Evolutionary conservation across 1,140 invertebrate species (phyloP), one percentile per base, ranked within the genome.

Genomic region (Vollenhovia emeryi): DNA sequence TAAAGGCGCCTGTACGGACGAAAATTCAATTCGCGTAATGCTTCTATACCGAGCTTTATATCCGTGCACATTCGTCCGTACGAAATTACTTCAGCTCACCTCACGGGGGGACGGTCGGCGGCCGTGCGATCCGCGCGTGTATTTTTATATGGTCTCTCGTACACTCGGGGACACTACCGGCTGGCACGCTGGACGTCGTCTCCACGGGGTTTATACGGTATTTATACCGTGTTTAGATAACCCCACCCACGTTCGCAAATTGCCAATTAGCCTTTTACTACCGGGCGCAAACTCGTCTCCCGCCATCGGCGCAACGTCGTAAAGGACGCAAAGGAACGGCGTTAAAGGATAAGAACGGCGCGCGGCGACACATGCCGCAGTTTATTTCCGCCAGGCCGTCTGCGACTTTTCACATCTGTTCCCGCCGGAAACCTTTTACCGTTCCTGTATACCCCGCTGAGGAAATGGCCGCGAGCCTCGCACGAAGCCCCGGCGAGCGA

Each of bases 221-320:
- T 71, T 76, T 87, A 73, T 71, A 74, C 18, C 55, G 60, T 83
- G 64, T 91, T 91, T 91, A 76, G 90, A 90, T 92, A 91, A 90
- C 80, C 79, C 83, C 78, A 55, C 13, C 24, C 66, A 68, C n/a
- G 36, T 86, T 68, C 69, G 85, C 83, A 87, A 90, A 91, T 89
- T 87, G 88, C 87, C 91, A 91, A 92, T 92, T 92, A 92, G 68
- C 82, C 71, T 90, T 92, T 91, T 90, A 90, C 68, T 85, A 75
- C 76, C 80, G n/a, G 45, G 40, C 48, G 45, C 86, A 43, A 69
- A 33, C 21, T 73, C 62, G 62, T 27, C 69, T 52, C 18, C 24
- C 21, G 33, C 48, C 40, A 55, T 13, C 30, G 21, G 9, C 52
- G 27, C 64, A 73, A 78, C 55, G 45, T 84, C 83, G 30, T 79